phyloP scores from a whole-genome alignment of 2,113 vertebrate species.

The Mirounga angustirostris region DNA sequence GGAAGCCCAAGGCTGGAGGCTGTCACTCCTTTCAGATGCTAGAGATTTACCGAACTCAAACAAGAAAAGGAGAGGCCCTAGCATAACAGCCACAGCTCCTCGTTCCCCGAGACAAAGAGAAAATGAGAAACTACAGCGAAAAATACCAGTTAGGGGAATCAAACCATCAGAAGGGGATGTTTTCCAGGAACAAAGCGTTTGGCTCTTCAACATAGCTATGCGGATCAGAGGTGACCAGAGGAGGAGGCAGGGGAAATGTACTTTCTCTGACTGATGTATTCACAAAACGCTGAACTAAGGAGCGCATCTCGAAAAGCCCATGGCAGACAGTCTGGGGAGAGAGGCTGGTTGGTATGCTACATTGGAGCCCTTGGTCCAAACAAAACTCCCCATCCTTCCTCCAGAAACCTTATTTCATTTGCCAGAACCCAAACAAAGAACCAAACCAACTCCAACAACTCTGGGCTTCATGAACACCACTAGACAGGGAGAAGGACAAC shows the following conservation, averaged over 20 bases:
- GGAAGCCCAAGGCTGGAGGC: conserved; percentile 6
- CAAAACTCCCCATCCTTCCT: background rate
- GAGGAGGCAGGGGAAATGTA: background rate
- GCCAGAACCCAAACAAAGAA: background rate
- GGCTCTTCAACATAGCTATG: background rate
- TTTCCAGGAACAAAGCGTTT: conserved; percentile 49
- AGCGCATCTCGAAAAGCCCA: background rate
- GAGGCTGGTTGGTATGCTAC: background rate
- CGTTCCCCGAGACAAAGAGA: conserved; percentile 4
- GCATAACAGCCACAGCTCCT: background rate
- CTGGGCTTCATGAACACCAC: background rate
- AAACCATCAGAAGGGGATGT: conserved; percentile 9
- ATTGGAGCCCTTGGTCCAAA: background rate
- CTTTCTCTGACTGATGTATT: background rate
- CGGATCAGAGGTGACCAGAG: background rate
- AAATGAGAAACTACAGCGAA: conserved; percentile 24
- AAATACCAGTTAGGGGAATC: conserved; percentile 39
- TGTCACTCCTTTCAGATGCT: background rate
- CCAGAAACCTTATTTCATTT: background rate
- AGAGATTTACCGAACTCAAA: conserved; percentile 45
- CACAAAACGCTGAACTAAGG: background rate
- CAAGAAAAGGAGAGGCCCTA: conserved; percentile 5
- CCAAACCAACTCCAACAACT: background rate
- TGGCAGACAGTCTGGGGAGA: background rate
- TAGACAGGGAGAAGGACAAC: background rate